Evolutionary conservation across 1,140 invertebrate genomes (phyloP), one percentile per base, ranked within the genome.

Genomic region (Atta colombica): DNA sequence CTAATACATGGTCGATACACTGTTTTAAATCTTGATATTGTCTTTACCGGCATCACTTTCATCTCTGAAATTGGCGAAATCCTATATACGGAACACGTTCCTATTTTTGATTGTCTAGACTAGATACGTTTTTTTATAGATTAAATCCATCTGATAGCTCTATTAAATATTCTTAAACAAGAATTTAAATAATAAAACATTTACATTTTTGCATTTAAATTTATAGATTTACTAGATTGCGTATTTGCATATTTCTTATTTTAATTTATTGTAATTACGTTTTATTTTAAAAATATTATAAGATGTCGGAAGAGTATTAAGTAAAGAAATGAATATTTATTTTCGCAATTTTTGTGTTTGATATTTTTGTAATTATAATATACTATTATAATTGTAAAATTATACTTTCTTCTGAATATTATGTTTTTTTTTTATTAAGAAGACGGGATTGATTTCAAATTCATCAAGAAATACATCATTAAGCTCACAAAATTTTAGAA

Each of bases 181-280:
- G 14, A 6, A 49, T 28, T 28, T 28, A 51, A 14, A 69, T 51
- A 14, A 69, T 51, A 16, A 69, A 69, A 16, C 35, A 39, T 68
- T 68, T 68, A 18, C 21, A 16, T 51, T 39, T 68, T 35, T 69
- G 3, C 0, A 51, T 28, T 49, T 69, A 25, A 2, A 60, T 60
- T 60, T 3, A 35, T 35, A 21, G 28, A 74, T 58, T 74, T 55
- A 7, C 2, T 18, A 55, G 16, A 31, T n/a, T 1, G 8, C 2
- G 8, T 45, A 39, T 60, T 14, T 75, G 28, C 53, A 31, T 31
- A 72, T 74, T 0, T 35, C 31, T 61, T 6, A 55, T 39, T 21
- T 51, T 51, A 35, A 35, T n/a, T 69, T 75, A 74, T 58, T 55
- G n/a, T n/a, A 39, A 75, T 74, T 72, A 55, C 5, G 3, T 58